A percentile compares a stretch with the other conserved stretches of the same genome.
Evolutionary conservation across 1,140 invertebrate genomes (phyloP).

Genomic region (Linepithema humile): DNA sequence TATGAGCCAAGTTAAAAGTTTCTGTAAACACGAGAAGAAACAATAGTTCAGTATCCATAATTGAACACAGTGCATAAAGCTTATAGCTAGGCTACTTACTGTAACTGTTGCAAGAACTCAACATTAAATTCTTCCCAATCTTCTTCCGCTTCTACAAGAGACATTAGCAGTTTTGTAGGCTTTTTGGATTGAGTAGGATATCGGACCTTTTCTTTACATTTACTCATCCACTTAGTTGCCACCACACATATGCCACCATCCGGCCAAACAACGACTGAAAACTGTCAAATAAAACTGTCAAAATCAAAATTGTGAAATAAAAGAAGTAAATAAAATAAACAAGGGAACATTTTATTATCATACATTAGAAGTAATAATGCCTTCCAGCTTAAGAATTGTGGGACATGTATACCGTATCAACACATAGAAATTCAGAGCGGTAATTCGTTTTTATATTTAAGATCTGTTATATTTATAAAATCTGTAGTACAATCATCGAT

Average conservation of each 20-base stretch:
- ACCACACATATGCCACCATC: conserved; percentile 13
- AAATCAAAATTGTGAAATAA: no score
- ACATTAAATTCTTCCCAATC: conserved; percentile 7
- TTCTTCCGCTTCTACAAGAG: conserved; percentile 21
- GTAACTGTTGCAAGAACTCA: conserved; percentile 12
- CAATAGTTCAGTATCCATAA: neutral
- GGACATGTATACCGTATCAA: neutral
- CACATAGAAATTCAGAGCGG: no score
- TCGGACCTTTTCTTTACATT: neutral
- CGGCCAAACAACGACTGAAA: conserved; percentile 11
- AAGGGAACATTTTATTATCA: no score
- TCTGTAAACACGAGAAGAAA: neutral
- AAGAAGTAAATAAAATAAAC: neutral
- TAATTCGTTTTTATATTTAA: no score
- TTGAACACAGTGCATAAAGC: neutral
- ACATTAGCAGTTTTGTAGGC: neutral
- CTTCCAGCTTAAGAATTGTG: neutral
- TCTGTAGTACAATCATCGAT: no score
- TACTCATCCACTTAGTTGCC: neutral
- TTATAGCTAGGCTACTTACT: conserved; percentile 9
- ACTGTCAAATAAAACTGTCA: no score
- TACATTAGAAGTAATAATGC: no score
- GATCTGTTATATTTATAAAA: no score
- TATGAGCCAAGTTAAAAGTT: conserved; percentile 2
- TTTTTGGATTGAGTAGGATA: neutral